These are phyloP conservation scores for Drosophila orosa DNA, from an alignment of 1,140 invertebrate species.

Conservation along the genomic window DNA sequence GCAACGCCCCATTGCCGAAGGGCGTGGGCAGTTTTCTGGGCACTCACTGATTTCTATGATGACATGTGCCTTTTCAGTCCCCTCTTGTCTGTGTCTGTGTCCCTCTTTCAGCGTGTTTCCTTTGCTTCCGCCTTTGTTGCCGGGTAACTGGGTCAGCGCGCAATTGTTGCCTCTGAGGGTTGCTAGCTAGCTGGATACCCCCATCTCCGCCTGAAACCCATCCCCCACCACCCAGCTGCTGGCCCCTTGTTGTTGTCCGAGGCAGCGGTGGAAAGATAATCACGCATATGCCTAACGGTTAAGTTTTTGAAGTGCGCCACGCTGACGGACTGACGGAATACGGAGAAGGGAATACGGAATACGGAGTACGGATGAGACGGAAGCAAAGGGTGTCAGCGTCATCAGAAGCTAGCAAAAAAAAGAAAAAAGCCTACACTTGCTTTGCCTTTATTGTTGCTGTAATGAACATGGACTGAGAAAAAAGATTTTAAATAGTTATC, in stretches of 20 bases:
- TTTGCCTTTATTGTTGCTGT: constrained; percentile 43
- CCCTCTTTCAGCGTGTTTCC: constrained; percentile 76
- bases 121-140: constrained; percentile 83
- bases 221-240: background rate
- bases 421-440: constrained; percentile 13
- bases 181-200: constrained; percentile 42
- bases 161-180: constrained; percentile 73
- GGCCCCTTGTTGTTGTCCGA: constrained; percentile 44
- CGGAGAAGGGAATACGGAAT: constrained; percentile 8
- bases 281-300: constrained; percentile 82
- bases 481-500: background rate
- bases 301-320: constrained; percentile 77
- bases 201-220: constrained; percentile 4
- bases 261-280: constrained; percentile 70
- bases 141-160: constrained; percentile 81
- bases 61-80: constrained; percentile 78
- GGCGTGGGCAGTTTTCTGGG: constrained; percentile 59
- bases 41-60: constrained; percentile 79
- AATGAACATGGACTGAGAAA: constrained; percentile 57
- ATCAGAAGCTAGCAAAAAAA: constrained; percentile 38
- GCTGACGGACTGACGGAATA: constrained; percentile 24
- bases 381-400: constrained; percentile 64
- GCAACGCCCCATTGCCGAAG: constrained; percentile 62
- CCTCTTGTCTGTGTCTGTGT: constrained; percentile 22
- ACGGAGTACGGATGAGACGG: constrained; percentile 22